These are phyloP conservation scores for Agrochola lychnidis DNA, from an alignment of 2,888 invertebrate species.

Conservation along the genomic window DNA sequence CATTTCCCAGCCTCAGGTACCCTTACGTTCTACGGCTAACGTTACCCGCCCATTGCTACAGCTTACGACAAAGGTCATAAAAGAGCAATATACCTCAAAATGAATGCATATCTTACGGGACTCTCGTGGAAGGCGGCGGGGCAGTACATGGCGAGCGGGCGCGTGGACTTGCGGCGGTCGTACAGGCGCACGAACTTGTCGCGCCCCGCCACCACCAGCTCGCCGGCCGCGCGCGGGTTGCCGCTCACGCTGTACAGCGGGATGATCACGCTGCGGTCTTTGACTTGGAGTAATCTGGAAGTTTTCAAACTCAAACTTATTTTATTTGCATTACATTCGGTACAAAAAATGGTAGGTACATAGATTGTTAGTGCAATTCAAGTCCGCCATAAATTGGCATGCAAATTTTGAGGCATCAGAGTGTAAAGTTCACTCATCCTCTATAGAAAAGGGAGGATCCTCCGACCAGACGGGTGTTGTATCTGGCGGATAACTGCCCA, in stretches of 20 bases:
- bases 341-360: too few species aligned
- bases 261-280: conserved; percentile 91
- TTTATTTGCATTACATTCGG: background rate
- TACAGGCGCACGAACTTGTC: conserved; percentile 95
- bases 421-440: too few species aligned
- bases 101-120: conserved; percentile 61
- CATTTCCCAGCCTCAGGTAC: too few species aligned
- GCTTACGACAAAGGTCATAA: conserved; percentile 10
- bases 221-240: conserved; percentile 94
- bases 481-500: too few species aligned
- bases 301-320: background rate
- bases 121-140: conserved; percentile 82
- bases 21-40: background rate
- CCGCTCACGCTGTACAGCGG: conserved; percentile 97
- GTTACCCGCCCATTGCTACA: background rate
- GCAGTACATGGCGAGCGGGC: conserved; percentile 91
- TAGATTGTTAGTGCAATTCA: background rate
- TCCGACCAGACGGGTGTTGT: too few species aligned
- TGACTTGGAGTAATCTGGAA: conserved; percentile 90
- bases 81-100: conserved; percentile 24
- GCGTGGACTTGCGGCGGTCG: conserved; percentile 91
- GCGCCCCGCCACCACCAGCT: conserved; percentile 96
- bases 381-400: background rate
- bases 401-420: background rate
- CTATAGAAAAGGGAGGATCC: too few species aligned